A percentile compares a stretch with the other conserved stretches of the same genome.
phyloP scores from a whole-genome alignment of 2,113 vertebrate species.

The Calidris pugnax region DNA sequence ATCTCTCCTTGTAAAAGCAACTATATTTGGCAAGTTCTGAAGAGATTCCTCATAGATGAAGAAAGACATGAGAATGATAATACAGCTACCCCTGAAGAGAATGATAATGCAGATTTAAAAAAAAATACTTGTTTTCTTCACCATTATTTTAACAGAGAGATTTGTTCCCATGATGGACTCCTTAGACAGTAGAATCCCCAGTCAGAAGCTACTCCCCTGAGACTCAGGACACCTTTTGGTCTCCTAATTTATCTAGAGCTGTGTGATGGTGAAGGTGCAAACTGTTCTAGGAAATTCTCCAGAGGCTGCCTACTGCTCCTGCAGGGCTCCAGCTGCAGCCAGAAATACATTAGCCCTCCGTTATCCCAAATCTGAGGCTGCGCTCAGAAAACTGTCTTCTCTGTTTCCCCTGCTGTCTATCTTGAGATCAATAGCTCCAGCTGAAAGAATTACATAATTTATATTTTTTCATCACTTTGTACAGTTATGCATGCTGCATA shows the following conservation, averaged over 20 bases:
- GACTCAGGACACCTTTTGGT: neutral
- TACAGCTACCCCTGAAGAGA: neutral
- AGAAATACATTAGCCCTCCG: neutral
- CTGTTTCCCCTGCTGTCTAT: neutral
- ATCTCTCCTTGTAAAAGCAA: neutral
- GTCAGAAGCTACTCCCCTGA: neutral
- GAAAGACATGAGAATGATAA: neutral
- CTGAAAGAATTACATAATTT: neutral
- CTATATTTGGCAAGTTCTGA: neutral
- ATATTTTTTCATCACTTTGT: neutral
- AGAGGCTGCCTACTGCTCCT: neutral
- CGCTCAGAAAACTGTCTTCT: neutral
- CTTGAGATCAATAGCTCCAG: neutral
- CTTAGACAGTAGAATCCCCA: neutral
- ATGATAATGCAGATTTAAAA: neutral
- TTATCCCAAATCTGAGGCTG: neutral
- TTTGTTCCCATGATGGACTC: neutral
- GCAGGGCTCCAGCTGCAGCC: conserved; percentile 19
- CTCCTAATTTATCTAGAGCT: neutral
- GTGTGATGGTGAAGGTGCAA: neutral
- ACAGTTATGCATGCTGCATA: neutral
- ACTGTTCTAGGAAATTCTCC: conserved; percentile 33
- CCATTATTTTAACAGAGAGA: neutral
- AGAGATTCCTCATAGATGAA: neutral
- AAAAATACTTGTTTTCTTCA: neutral